Base-by-base conservation (phyloP, 2,888 invertebrate genomes). In the Spilosoma lubricipeda region DNA sequence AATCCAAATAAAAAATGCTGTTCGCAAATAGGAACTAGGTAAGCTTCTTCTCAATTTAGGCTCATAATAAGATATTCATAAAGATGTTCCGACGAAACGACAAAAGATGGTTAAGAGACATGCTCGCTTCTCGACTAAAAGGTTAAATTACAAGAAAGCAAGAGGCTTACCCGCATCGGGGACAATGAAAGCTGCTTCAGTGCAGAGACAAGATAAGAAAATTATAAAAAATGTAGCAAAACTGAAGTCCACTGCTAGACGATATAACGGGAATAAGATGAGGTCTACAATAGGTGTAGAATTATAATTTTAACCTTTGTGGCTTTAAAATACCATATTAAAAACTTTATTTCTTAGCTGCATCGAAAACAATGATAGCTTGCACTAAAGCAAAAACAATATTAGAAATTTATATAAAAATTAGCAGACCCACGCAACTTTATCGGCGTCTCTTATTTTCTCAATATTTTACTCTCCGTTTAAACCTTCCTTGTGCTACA, bases 61-160 rank as follows among this genome's bases (percentile, higher is more conserved):
- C 89, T 90, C 89, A 89, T 94, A 92, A 94, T 94, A 94, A 94
- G 92, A 93, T 93, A 94, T 94, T 94, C 91, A 94, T 93, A 93
- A 93, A 94, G 92, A 94, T 91, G 91, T 93, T 91, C 88, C 88
- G 83, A 77, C 74, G 87, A 83, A 82, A 90, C 85, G 90, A 92
- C 91, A 91, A 93, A 91, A 91, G 91, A 91, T 86, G 83, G 81
- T 72, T 80, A 89, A 84, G 86, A 87, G 86, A 87, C 86, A 88
- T 88, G 84, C 87, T 84, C 78, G 85, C 82, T 88, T 86, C 80
- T 82, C 85, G 87, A 87, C 89, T 91, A 88, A 90, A 93, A 93
- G 90, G 89, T 89, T 89, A 91, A 93, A 92, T 92, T 90, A 92
- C 87, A 89, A 88, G 90, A 89, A 87, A 80, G 85, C 83, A 83